A percentile compares a stretch with the other conserved stretches of the same genome.
Conservation (phyloP, 2,113 vertebrate species). For the Macaca mulatta region DNA sequence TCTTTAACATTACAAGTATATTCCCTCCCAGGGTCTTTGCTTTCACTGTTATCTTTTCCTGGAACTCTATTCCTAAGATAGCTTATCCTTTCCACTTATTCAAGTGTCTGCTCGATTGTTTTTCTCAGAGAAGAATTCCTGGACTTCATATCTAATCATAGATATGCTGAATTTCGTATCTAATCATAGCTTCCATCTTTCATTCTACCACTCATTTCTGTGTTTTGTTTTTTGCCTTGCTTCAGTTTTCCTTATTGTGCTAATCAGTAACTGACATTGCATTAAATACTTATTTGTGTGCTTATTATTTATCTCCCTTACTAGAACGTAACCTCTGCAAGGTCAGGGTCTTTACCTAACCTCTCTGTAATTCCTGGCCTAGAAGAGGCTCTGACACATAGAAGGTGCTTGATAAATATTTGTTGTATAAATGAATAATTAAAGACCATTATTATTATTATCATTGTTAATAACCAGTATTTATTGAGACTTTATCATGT, state of each 20-base stretch:
- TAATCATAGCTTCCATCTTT: not conserved
- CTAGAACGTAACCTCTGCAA: not conserved
- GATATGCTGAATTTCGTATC: not conserved
- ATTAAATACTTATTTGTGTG: not conserved
- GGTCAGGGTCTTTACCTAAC: not conserved
- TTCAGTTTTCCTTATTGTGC: not conserved
- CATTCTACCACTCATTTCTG: not conserved
- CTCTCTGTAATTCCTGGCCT: not conserved
- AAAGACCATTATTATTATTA: not conserved
- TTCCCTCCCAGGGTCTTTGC: not conserved
- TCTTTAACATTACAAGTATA: not conserved
- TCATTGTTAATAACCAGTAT: not conserved
- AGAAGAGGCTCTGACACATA: not conserved
- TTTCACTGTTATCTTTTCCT: not conserved
- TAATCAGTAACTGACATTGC: not conserved
- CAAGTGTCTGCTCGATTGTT: not conserved
- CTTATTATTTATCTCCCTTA: not conserved
- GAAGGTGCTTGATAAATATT: not conserved
- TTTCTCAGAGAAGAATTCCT: not conserved
- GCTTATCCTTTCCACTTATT: not conserved
- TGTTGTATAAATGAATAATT: not conserved
- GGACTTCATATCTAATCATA: not conserved
- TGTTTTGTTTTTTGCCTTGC: not conserved
- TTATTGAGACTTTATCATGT: not conserved
- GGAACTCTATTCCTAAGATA: not conserved